Conservation (phyloP, 2,888 invertebrate species). For the Dermolepida albohirtum region DNA sequence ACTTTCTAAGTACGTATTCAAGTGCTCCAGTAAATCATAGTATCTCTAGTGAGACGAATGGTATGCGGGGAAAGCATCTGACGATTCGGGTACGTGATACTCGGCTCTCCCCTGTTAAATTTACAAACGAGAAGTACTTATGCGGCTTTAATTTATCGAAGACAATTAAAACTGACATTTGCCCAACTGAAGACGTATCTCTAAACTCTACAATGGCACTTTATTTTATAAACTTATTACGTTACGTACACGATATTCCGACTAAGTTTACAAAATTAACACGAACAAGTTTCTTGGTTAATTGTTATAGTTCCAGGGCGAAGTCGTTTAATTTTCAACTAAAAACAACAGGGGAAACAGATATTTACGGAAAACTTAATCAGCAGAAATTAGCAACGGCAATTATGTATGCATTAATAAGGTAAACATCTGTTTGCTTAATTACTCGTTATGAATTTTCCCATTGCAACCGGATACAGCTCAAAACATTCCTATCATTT, state of each 20-base stretch:
- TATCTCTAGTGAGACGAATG: not conserved
- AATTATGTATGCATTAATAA: slow-evolving; percentile 42
- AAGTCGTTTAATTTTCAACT: slow-evolving; percentile 43
- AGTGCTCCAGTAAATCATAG: no score
- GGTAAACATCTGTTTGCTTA: slow-evolving; percentile 40
- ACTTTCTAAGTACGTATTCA: no score
- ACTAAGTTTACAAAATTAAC: slow-evolving; percentile 46
- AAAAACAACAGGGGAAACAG: slow-evolving; percentile 33
- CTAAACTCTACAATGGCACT: slow-evolving; percentile 45
- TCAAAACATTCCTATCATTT: slow-evolving; percentile 3
- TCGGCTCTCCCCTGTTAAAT: slow-evolving; percentile 13
- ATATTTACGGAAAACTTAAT: slow-evolving; percentile 44
- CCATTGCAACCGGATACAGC: slow-evolving; percentile 12
- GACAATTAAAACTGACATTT: slow-evolving; percentile 47
- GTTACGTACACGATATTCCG: slow-evolving; percentile 44
- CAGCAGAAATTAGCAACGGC: slow-evolving; percentile 39
- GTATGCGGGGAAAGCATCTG: not conserved
- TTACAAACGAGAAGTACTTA: slow-evolving; percentile 29
- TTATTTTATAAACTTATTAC: slow-evolving; percentile 49
- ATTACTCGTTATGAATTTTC: slow-evolving; percentile 13
- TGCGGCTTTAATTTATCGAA: slow-evolving; percentile 44
- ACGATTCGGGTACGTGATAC: not conserved
- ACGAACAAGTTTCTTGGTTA: slow-evolving; percentile 45
- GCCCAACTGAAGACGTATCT: slow-evolving; percentile 44
- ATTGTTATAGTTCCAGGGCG: slow-evolving; percentile 46